Conservation (phyloP, 2,888 invertebrate species). For the Rutpela maculata region DNA sequence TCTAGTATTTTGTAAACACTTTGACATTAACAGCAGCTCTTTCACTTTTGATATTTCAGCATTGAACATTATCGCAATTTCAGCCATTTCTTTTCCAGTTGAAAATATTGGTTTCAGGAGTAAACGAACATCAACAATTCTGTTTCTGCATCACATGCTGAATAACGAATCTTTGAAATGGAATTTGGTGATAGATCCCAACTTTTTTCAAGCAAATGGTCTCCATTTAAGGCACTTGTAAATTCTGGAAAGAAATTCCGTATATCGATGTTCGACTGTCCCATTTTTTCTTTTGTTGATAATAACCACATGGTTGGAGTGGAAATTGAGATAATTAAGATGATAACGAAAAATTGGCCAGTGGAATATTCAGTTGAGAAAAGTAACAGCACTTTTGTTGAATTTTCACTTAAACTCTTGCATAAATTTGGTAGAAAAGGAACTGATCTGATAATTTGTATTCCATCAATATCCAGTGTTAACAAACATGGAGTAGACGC, state of each 20-base stretch:
- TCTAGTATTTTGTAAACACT: neutral
- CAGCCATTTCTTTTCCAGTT: neutral
- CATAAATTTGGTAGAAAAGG: too few species aligned
- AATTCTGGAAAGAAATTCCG: neutral
- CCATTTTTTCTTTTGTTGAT: neutral
- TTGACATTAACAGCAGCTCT: neutral
- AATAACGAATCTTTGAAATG: neutral
- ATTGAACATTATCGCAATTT: neutral
- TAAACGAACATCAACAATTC: neutral
- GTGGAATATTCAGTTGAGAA: neutral
- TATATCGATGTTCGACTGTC: neutral
- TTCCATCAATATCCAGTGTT: neutral
- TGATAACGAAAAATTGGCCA: neutral
- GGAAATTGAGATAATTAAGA: neutral
- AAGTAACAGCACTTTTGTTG: neutral
- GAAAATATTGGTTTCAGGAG: neutral
- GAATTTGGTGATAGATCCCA: neutral
- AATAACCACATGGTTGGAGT: neutral
- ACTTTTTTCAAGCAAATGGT: neutral
- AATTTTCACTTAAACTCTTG: too few species aligned
- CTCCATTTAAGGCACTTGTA: neutral
- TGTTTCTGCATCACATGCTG: neutral
- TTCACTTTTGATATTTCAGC: neutral
- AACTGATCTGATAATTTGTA: neutral
- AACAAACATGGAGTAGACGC: neutral